Evolutionary conservation across 2,113 vertebrate genomes (phyloP).

Genomic region (Myotis yumanensis): DNA sequence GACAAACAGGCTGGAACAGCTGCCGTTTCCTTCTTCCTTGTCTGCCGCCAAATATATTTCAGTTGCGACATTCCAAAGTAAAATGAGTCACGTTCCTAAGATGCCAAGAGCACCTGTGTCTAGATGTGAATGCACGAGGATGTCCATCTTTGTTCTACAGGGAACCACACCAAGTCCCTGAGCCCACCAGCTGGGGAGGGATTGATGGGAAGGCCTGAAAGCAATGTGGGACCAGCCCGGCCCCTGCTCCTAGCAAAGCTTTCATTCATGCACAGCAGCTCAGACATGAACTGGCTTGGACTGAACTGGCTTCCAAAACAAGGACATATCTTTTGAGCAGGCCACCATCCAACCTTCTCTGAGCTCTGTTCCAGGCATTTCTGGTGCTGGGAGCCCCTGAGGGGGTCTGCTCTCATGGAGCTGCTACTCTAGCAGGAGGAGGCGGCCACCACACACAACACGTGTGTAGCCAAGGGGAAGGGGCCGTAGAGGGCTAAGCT

Average conservation of each 20-base stretch:
- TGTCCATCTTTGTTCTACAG: not conserved
- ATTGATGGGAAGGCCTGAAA: not conserved
- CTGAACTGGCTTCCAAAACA: not conserved
- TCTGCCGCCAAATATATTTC: not conserved
- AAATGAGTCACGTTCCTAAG: not conserved
- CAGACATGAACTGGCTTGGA: not conserved
- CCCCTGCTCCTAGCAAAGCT: not conserved
- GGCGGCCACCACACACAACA: not conserved
- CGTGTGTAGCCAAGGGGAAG: not conserved
- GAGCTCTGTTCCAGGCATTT: accelerated
- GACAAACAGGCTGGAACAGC: not conserved
- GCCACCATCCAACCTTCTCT: not conserved
- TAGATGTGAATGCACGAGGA: accelerated
- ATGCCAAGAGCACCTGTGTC: not conserved
- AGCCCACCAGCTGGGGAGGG: not conserved
- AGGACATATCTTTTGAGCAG: accelerated
- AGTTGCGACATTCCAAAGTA: slow-evolving; percentile 25
- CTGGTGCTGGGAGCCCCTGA: accelerated
- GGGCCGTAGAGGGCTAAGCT: not conserved
- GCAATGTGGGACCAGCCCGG: not conserved
- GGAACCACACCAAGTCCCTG: not conserved
- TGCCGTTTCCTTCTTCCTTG: not conserved
- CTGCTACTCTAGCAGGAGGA: not conserved
- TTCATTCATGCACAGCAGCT: accelerated
- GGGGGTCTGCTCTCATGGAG: not conserved